A percentile compares a stretch with the other conserved stretches of the same genome.
phyloP scores from a whole-genome alignment of 2,113 vertebrate genomes.

The Leptobrachium ailaonicum region DNA sequence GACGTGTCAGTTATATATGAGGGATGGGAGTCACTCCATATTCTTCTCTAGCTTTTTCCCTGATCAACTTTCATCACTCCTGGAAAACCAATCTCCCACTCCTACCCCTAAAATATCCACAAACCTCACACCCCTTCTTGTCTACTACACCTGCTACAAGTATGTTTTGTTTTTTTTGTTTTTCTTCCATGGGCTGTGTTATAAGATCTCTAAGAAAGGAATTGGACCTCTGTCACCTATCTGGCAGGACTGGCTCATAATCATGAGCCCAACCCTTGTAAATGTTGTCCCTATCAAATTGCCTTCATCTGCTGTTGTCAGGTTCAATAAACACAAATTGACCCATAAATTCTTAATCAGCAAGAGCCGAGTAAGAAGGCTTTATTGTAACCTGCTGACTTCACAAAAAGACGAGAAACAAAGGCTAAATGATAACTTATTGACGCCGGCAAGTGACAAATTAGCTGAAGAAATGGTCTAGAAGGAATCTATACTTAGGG shows the following conservation, averaged over 20 bases:
- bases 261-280: constrained; percentile 31
- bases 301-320: constrained; percentile 21
- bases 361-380: constrained; percentile 19
- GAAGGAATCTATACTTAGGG: neutral
- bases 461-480: neutral
- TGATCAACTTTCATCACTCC: no score
- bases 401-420: constrained; percentile 20
- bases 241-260: constrained; percentile 22
- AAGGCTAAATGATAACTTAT: constrained; percentile 31
- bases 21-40: no score
- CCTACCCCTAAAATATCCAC: no score
- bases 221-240: neutral
- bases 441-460: constrained; percentile 22
- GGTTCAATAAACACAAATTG: constrained; percentile 34
- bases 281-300: constrained; percentile 32
- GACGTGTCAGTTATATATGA: no score
- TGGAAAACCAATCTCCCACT: no score
- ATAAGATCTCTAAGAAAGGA: neutral
- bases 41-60: no score
- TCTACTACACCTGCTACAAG: no score
- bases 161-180: no score
- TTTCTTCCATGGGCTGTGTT: neutral
- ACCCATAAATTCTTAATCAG: constrained; percentile 40
- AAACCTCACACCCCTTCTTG: no score
- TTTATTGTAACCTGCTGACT: constrained; percentile 32